Evolutionary conservation across 1,140 invertebrate species (phyloP).

Genomic region (Aethina tumida): DNA sequence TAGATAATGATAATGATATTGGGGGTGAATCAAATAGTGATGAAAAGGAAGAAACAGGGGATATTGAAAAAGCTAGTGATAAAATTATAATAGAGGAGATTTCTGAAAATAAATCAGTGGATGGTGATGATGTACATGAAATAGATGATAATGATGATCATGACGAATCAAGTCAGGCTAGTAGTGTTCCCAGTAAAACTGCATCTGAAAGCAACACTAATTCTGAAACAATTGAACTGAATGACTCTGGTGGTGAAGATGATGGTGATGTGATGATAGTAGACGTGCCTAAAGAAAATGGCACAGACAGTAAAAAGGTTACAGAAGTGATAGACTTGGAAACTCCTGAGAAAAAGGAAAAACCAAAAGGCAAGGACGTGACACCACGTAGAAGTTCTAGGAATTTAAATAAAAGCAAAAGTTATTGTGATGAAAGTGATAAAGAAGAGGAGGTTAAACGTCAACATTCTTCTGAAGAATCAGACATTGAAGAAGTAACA

Average conservation of each 20-base stretch:
- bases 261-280: conserved; percentile 48
- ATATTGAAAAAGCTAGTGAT: too few species aligned
- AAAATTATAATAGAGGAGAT: too few species aligned
- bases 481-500: conserved; percentile 56
- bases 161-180: conserved; percentile 18
- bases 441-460: conserved; percentile 35
- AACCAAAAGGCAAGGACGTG: conserved; percentile 6
- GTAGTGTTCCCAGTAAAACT: too few species aligned
- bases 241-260: conserved; percentile 36
- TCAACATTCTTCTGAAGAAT: conserved; percentile 37
- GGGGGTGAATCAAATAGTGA: too few species aligned
- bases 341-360: conserved; percentile 23
- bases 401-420: conserved; percentile 48
- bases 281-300: conserved; percentile 28
- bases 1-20: conserved; percentile 14
- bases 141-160: conserved; percentile 13
- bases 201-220: conserved; percentile 18
- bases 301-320: conserved; percentile 14
- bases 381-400: conserved; percentile 45
- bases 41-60: conserved; percentile 9
- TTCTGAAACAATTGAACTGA: conserved; percentile 31
- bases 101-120: too few species aligned
- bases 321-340: conserved; percentile 25
- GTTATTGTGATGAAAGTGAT: conserved; percentile 47
- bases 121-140: conserved; percentile 10